Conservation (phyloP, 92 coral and sea anemone genomes). For the Heliopora coerulea region DNA sequence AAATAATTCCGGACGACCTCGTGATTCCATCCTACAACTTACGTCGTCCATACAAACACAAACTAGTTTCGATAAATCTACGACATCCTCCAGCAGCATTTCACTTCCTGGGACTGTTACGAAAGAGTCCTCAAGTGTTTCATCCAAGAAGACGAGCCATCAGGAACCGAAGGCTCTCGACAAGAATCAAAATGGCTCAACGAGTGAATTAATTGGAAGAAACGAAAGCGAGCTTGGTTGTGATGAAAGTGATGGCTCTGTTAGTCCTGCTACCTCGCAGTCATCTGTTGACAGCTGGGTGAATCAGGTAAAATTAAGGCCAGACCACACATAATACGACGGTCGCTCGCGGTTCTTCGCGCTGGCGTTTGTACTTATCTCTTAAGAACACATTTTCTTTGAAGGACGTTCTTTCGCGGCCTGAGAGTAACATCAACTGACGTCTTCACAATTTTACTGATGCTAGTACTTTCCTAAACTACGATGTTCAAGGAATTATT, state of each 20-base stretch:
- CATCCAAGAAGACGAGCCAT: background rate
- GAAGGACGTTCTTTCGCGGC: too few relatives aligned
- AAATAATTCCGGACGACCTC: background rate
- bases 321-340: too few relatives aligned
- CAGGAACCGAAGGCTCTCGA: background rate
- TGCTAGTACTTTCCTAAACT: too few relatives aligned
- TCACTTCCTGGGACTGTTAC: background rate
- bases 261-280: slow-evolving; percentile 16
- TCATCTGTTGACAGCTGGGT: slow-evolving; percentile 26
- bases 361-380: too few relatives aligned
- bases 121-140: background rate
- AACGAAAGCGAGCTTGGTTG: background rate
- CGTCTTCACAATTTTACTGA: too few relatives aligned
- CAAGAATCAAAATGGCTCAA: background rate
- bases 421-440: too few relatives aligned
- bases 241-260: slow-evolving; percentile 36
- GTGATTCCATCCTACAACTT: background rate
- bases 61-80: slow-evolving; percentile 35
- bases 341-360: too few relatives aligned
- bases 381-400: too few relatives aligned
- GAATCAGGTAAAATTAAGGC: slow-evolving; percentile 15
- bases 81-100: too few relatives aligned
- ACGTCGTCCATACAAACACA: slow-evolving; percentile 42
- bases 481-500: too few relatives aligned
- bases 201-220: slow-evolving; percentile 11